These are phyloP conservation scores for Enteromius treurensis DNA, from an alignment of 2,797 vertebrate genomes.

Conservation along the genomic window DNA sequence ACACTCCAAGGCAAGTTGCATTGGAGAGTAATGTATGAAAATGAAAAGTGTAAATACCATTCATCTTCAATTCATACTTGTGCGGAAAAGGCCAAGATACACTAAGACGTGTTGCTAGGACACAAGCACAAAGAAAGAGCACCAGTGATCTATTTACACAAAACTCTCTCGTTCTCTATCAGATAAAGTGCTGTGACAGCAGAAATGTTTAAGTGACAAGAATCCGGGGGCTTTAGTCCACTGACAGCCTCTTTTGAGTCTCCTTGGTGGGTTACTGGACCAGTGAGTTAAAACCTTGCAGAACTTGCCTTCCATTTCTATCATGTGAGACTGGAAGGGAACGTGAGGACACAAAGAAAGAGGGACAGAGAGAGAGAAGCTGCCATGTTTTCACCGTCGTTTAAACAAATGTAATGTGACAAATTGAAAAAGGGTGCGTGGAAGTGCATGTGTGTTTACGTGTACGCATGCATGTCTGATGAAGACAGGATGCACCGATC, in stretches of 20 bases:
- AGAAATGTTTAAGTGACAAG: conserved; percentile 84
- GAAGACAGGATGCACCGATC: conserved; percentile 74
- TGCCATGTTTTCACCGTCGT: conserved; percentile 87
- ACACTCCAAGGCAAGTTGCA: conserved; percentile 51
- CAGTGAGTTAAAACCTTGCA: conserved; percentile 57
- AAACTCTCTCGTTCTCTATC: conserved; percentile 36
- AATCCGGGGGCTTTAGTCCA: conserved; percentile 72
- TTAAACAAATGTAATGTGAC: conserved; percentile 90
- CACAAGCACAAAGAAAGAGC: conserved; percentile 60
- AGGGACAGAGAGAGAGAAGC: conserved; percentile 70
- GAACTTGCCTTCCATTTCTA: conserved; percentile 28
- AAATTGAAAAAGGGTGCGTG: conserved; percentile 75
- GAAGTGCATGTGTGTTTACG: conserved; percentile 1
- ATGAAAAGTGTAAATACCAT: conserved; percentile 51
- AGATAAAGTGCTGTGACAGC: conserved; percentile 80
- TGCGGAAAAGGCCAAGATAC: conserved; percentile 40
- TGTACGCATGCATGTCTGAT: conserved; percentile 41
- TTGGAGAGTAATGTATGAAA: background rate
- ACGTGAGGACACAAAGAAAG: conserved; percentile 56
- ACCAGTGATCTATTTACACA: conserved; percentile 57
- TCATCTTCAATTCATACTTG: conserved; percentile 44
- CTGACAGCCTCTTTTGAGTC: conserved; percentile 76
- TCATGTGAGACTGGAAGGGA: conserved; percentile 44
- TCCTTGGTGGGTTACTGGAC: conserved; percentile 72
- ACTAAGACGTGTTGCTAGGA: conserved; percentile 70